Conservation (phyloP, 2,113 vertebrate genomes). For the Pimephales promelas region DNA sequence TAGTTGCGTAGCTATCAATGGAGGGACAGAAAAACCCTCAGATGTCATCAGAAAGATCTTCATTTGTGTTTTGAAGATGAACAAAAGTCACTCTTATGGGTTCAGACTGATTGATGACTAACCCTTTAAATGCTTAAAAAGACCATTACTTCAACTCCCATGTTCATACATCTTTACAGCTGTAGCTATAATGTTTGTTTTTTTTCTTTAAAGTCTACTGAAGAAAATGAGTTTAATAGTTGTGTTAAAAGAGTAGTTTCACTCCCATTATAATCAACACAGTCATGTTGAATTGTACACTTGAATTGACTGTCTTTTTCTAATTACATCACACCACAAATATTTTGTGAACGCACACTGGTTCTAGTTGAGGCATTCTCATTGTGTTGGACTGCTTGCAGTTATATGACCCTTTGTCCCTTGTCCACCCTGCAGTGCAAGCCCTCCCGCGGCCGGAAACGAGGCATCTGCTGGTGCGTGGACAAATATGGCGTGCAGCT, state of each 20-base stretch:
- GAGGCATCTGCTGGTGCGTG: slow-evolving; percentile 98
- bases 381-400: not conserved
- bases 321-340: not conserved
- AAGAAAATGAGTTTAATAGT: not conserved
- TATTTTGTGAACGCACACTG: not conserved
- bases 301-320: not conserved
- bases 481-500: slow-evolving; percentile 97
- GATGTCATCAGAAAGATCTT: too few species aligned
- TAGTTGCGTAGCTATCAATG: too few species aligned
- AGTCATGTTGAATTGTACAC: not conserved
- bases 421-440: slow-evolving; percentile 83
- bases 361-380: not conserved
- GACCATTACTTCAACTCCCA: not conserved
- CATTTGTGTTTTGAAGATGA: too few species aligned
- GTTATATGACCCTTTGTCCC: slow-evolving; percentile 26
- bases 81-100: too few species aligned
- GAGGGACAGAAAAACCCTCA: too few species aligned
- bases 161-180: not conserved
- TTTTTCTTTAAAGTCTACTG: not conserved
- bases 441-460: slow-evolving; percentile 94
- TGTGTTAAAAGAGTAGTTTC: not conserved
- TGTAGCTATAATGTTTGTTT: not conserved
- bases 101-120: too few species aligned
- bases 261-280: not conserved
- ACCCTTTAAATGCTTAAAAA: not conserved